These are phyloP conservation scores for Sylvilagus floridanus DNA, from an alignment of 2,797 vertebrate species.

Conservation along the genomic window DNA sequence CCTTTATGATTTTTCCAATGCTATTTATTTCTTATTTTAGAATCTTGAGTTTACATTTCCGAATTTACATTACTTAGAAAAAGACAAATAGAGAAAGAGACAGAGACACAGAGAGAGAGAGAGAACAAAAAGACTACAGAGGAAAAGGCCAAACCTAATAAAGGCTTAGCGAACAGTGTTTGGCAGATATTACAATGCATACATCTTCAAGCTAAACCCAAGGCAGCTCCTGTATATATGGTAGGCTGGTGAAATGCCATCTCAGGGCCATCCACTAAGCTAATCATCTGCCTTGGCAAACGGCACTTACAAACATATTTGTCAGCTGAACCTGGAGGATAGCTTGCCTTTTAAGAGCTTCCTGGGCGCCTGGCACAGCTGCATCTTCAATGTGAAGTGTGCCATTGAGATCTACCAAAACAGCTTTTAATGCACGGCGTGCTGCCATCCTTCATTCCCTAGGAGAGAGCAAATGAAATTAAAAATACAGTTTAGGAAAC, in stretches of 20 bases:
- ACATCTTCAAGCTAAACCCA: constrained; percentile 52
- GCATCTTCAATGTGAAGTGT: constrained; percentile 96
- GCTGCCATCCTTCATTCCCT: constrained; percentile 90
- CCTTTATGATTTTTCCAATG: constrained; percentile 12
- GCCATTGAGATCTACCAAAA: constrained; percentile 97
- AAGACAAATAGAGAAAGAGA: neutral
- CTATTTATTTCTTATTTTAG: constrained; percentile 46
- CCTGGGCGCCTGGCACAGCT: constrained; percentile 95
- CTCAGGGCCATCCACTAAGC: constrained; percentile 46
- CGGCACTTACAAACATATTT: constrained; percentile 42
- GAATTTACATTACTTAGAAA: constrained; percentile 62
- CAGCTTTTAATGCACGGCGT: constrained; percentile 92
- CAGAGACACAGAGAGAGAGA: neutral
- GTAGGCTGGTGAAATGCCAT: constrained; percentile 60
- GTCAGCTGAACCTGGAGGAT: constrained; percentile 68
- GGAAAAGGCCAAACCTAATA: constrained; percentile 69
- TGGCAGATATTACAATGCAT: constrained; percentile 38
- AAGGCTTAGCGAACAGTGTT: constrained; percentile 48
- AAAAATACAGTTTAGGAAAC: constrained; percentile 82
- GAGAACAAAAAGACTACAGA: constrained; percentile 41
- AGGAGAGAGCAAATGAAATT: constrained; percentile 79
- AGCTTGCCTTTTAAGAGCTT: constrained; percentile 93
- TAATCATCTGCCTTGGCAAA: constrained; percentile 68
- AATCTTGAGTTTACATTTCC: constrained; percentile 43
- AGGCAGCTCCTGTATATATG: neutral